These are phyloP conservation scores for Onychorhynchus coronatus DNA, from an alignment of 2,113 vertebrate genomes.

Conservation along the genomic window DNA sequence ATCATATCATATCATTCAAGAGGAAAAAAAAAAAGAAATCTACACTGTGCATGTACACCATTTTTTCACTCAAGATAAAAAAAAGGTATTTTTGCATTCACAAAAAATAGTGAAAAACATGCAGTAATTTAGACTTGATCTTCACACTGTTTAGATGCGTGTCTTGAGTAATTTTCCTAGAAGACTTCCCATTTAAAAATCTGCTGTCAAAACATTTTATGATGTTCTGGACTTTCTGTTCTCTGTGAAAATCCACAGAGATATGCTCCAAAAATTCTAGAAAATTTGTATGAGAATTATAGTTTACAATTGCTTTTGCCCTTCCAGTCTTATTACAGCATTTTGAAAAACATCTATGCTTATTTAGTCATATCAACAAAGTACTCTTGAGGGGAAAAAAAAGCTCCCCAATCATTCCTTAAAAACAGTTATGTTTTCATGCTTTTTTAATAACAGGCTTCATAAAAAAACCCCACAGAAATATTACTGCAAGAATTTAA, in stretches of 20 bases:
- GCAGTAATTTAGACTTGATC: neutral
- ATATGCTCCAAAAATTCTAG: neutral
- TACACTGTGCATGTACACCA: neutral
- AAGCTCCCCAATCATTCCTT: neutral
- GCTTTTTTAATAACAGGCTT: neutral
- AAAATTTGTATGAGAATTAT: neutral
- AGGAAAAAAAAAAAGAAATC: neutral
- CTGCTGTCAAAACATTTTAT: constrained; percentile 26
- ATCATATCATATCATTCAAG: neutral
- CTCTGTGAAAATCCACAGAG: neutral
- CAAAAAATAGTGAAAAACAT: neutral
- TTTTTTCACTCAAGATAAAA: neutral
- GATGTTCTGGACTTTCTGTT: neutral
- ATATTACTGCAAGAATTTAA: neutral
- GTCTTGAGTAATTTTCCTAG: neutral
- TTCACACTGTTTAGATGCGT: neutral
- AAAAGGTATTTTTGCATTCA: neutral
- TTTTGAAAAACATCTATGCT: constrained; percentile 17
- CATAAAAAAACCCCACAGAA: neutral
- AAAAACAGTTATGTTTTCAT: neutral
- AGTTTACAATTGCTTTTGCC: neutral
- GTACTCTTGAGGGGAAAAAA: neutral
- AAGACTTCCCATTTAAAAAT: neutral
- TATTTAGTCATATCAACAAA: neutral
- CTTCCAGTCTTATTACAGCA: neutral